phyloP scores from a whole-genome alignment of 2,113 vertebrate species.

The Vombatus ursinus region DNA sequence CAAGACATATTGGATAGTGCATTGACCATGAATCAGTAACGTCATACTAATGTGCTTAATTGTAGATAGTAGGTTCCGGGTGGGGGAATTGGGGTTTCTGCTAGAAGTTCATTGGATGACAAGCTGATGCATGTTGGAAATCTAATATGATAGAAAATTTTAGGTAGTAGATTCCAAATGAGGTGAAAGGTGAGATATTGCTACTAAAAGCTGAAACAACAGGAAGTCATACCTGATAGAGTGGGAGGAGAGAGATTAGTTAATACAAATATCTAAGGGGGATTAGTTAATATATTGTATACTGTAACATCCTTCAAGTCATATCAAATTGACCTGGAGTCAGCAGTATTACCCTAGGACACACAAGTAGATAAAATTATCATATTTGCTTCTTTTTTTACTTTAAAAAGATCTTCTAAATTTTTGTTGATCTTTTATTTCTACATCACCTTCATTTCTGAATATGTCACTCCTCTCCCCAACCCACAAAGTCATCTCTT shows the following conservation, averaged over 20 bases:
- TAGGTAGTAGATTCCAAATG: background rate
- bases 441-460: background rate
- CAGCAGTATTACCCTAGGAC: background rate
- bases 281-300: background rate
- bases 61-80: background rate
- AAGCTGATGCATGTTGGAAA: background rate
- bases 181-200: background rate
- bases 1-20: background rate
- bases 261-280: background rate
- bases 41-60: background rate
- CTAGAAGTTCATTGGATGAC: background rate
- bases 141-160: background rate
- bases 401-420: background rate
- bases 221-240: background rate
- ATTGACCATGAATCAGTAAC: background rate
- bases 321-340: background rate
- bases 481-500: background rate
- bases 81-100: background rate
- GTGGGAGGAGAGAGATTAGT: background rate
- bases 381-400: background rate
- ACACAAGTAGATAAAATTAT: background rate
- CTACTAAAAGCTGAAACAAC: background rate
- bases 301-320: background rate
- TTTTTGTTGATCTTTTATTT: background rate
- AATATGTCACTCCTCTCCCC: background rate